Evolutionary conservation across 2,888 invertebrate species (phyloP).

Genomic region (Lochmaea capreae): DNA sequence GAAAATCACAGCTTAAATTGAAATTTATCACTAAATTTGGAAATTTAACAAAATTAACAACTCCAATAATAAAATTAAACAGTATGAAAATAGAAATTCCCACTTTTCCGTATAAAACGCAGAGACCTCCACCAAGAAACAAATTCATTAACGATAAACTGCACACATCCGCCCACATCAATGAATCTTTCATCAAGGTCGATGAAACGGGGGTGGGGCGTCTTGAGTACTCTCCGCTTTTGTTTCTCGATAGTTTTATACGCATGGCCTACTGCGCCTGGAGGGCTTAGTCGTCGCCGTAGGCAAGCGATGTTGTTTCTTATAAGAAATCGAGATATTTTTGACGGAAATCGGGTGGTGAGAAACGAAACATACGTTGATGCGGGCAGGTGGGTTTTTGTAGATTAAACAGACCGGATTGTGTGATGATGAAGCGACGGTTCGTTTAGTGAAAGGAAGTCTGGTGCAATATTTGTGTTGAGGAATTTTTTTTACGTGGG

Average conservation of each 20-base stretch:
- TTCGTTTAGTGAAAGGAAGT: slow-evolving; percentile 7
- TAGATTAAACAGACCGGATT: not conserved
- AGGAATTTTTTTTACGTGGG: not conserved
- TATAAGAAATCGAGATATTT: slow-evolving; percentile 15
- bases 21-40: too few relatives aligned
- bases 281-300: slow-evolving; percentile 20
- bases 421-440: not conserved
- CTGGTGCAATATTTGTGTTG: not conserved
- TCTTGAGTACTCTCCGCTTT: slow-evolving; percentile 38
- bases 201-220: slow-evolving; percentile 49
- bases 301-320: slow-evolving; percentile 11
- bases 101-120: too few relatives aligned
- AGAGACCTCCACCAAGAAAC: too few relatives aligned
- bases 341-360: slow-evolving; percentile 19
- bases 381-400: slow-evolving; percentile 10
- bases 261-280: slow-evolving; percentile 31
- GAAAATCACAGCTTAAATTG: too few relatives aligned
- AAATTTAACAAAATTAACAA: too few relatives aligned
- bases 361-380: not conserved
- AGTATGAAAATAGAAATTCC: not conserved
- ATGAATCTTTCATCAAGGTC: slow-evolving; percentile 49
- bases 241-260: slow-evolving; percentile 26
- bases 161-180: slow-evolving; percentile 43
- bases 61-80: not conserved
- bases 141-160: slow-evolving; percentile 23